Evolutionary conservation across 2,113 vertebrate species (phyloP).

Genomic region (Datnioides undecimradiatus): DNA sequence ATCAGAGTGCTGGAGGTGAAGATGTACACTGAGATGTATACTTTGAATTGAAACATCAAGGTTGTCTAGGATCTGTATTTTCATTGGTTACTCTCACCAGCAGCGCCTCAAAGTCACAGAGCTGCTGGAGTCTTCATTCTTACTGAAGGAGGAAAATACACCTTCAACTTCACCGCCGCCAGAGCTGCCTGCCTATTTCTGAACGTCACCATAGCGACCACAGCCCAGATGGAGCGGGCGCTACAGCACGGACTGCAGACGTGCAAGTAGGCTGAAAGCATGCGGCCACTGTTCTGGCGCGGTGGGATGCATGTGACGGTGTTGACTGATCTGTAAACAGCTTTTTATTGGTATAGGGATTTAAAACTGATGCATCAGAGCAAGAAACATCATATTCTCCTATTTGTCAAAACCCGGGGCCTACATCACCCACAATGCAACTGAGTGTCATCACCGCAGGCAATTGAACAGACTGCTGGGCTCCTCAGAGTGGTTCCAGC

Average conservation of each 20-base stretch:
- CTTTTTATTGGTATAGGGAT: background rate
- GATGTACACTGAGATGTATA: too few species aligned
- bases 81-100: too few species aligned
- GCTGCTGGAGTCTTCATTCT: conserved; percentile 75
- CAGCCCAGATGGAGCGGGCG: conserved; percentile 72
- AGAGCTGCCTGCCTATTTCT: conserved; percentile 63
- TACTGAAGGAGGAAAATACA: conserved; percentile 56
- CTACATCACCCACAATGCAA: too few species aligned
- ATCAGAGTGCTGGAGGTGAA: too few species aligned
- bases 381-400: too few species aligned
- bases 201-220: conserved; percentile 74
- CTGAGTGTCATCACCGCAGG: too few species aligned
- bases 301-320: background rate
- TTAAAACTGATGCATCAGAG: too few species aligned
- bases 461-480: too few species aligned
- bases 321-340: background rate
- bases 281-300: background rate
- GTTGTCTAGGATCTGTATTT: too few species aligned
- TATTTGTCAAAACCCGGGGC: too few species aligned
- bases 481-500: too few species aligned
- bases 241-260: conserved; percentile 73
- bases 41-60: too few species aligned
- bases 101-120: conserved; percentile 22
- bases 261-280: conserved; percentile 78
- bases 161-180: conserved; percentile 71